Evolutionary conservation across 1,140 invertebrate genomes (phyloP).

Genomic region (Papilio polytes): DNA sequence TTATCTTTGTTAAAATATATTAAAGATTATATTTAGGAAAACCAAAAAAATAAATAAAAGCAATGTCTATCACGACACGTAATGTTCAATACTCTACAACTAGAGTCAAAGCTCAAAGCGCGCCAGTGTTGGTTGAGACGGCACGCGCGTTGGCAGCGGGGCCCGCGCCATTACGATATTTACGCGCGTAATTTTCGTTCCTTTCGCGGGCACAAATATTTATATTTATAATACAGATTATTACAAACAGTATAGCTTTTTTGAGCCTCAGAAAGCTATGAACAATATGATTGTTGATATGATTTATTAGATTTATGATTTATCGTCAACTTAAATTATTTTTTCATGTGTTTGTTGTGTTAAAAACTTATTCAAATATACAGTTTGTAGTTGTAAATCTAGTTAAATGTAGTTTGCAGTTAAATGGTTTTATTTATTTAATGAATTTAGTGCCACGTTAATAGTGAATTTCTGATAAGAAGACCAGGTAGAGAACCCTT

Average conservation of each 20-base stretch:
- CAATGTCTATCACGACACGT: constrained; percentile 30
- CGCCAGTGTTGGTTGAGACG: constrained; percentile 31
- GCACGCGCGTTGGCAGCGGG: constrained; percentile 16
- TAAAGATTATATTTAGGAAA: not conserved
- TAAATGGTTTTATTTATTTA: not conserved
- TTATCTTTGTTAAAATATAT: not conserved
- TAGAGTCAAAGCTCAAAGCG: constrained; percentile 15
- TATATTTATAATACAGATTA: not conserved
- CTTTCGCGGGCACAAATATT: constrained; percentile 25
- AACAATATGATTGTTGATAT: not conserved
- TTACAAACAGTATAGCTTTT: not conserved
- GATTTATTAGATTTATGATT: not conserved
- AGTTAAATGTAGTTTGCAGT: too few species aligned
- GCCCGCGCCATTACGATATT: not conserved
- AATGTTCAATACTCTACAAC: not conserved
- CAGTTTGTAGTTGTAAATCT: too few species aligned
- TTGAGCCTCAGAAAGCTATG: not conserved
- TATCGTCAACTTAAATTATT: not conserved
- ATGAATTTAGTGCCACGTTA: not conserved
- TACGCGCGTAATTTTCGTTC: constrained; percentile 23
- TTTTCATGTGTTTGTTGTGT: not conserved
- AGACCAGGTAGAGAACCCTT: constrained; percentile 22
- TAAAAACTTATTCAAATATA: not conserved
- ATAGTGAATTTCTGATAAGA: constrained; percentile 5
- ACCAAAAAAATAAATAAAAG: not conserved